phyloP scores from a whole-genome alignment of 2,797 vertebrate species.

The Tachyglossus aculeatus region DNA sequence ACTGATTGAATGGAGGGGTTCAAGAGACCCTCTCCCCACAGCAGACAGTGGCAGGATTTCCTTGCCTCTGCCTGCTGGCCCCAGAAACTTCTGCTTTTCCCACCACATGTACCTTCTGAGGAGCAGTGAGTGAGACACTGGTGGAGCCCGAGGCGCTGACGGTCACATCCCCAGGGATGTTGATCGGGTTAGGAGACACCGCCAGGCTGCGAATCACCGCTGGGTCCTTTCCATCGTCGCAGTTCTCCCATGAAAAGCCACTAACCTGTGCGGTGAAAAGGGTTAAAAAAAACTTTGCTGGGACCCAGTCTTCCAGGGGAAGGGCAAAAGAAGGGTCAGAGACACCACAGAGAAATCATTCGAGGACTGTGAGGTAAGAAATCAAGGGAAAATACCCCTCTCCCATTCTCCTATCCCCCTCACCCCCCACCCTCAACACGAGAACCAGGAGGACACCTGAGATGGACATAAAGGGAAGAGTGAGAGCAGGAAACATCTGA shows the following conservation, averaged over 20 bases:
- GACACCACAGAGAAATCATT: too few relatives aligned
- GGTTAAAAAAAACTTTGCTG: background rate
- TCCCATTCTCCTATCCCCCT: background rate
- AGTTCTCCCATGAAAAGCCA: constrained; percentile 76
- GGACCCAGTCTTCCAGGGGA: too few relatives aligned
- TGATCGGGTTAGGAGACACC: constrained; percentile 69
- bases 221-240: constrained; percentile 63
- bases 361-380: background rate
- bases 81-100: background rate
- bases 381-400: background rate
- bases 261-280: constrained; percentile 25
- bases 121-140: constrained; percentile 33
- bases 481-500: too few relatives aligned
- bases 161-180: constrained; percentile 64
- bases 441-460: too few relatives aligned
- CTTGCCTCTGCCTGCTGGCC: background rate
- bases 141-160: constrained; percentile 23
- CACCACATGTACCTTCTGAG: constrained; percentile 63
- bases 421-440: background rate
- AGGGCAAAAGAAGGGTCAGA: too few relatives aligned
- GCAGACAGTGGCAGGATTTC: background rate
- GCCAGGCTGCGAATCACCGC: constrained; percentile 68
- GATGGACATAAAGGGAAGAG: too few relatives aligned
- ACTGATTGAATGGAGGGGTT: too few relatives aligned
- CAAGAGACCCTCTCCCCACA: too few relatives aligned